Evolutionary conservation across 1,140 invertebrate genomes (phyloP).

Genomic region (Paralvinella palmiformis): DNA sequence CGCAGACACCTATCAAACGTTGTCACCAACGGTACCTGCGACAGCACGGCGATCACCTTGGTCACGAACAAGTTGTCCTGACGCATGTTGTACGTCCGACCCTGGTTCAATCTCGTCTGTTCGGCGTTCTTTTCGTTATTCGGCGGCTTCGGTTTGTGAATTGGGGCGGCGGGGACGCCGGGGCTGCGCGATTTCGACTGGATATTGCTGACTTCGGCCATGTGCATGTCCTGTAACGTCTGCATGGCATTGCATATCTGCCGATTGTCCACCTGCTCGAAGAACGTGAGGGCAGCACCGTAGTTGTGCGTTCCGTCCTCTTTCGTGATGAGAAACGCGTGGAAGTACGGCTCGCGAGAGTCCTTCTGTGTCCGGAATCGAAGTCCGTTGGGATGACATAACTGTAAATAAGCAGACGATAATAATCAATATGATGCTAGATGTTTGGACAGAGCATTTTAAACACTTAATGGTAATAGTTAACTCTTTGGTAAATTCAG

Average conservation of each 20-base stretch:
- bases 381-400: constrained; percentile 87
- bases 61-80: constrained; percentile 90
- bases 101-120: constrained; percentile 56
- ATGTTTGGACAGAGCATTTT: neutral
- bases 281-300: constrained; percentile 91
- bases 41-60: constrained; percentile 85
- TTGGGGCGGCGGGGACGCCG: constrained; percentile 41
- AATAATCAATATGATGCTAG: neutral
- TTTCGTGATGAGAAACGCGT: constrained; percentile 93
- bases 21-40: constrained; percentile 81
- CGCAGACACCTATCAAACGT: constrained; percentile 61
- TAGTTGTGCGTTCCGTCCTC: constrained; percentile 91
- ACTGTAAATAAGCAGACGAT: constrained; percentile 56
- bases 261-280: constrained; percentile 85
- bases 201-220: constrained; percentile 66
- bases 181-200: constrained; percentile 21
- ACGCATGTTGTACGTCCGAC: constrained; percentile 77
- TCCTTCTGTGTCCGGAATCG: constrained; percentile 92
- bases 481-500: neutral
- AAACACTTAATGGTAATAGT: too few species aligned
- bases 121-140: constrained; percentile 58
- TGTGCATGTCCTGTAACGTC: constrained; percentile 88
- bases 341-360: constrained; percentile 79
- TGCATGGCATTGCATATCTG: constrained; percentile 92
- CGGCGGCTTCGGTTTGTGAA: constrained; percentile 55